These are phyloP conservation scores for Adoxophyes honmai DNA, from an alignment of 1,140 invertebrate genomes.

Conservation along the genomic window DNA sequence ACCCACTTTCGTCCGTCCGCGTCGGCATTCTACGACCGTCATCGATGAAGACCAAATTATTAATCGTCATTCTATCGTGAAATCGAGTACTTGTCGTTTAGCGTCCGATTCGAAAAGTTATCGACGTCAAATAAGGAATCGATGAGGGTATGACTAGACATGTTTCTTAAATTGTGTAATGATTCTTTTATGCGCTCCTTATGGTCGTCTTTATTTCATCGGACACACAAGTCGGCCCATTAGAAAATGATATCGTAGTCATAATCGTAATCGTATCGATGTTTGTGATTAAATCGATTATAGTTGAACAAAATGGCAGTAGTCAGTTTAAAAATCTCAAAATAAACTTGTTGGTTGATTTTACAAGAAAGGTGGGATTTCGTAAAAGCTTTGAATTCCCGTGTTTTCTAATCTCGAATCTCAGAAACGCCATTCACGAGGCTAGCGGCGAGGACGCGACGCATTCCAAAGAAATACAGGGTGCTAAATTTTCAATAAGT, in stretches of 20 bases:
- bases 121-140: constrained; percentile 15
- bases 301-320: no score
- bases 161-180: neutral
- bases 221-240: no score
- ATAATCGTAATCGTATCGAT: no score
- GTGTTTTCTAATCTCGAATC: constrained; percentile 19
- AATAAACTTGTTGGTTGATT: no score
- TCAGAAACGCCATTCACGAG: constrained; percentile 33
- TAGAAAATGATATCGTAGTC: no score
- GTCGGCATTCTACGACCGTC: constrained; percentile 30
- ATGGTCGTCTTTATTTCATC: no score
- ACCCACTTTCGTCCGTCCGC: constrained; percentile 33
- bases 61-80: constrained; percentile 48
- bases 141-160: neutral
- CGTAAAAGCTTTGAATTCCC: neutral
- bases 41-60: constrained; percentile 41
- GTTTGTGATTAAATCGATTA: no score
- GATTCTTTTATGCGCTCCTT: no score
- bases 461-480: constrained; percentile 29
- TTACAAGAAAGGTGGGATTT: no score
- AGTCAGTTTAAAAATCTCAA: no score
- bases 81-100: constrained; percentile 44
- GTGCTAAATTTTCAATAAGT: constrained; percentile 12
- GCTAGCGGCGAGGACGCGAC: constrained; percentile 10
- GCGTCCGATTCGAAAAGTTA: constrained; percentile 41